Evolutionary conservation across 1,140 invertebrate genomes (phyloP).

Genomic region (Helicoverpa zea): DNA sequence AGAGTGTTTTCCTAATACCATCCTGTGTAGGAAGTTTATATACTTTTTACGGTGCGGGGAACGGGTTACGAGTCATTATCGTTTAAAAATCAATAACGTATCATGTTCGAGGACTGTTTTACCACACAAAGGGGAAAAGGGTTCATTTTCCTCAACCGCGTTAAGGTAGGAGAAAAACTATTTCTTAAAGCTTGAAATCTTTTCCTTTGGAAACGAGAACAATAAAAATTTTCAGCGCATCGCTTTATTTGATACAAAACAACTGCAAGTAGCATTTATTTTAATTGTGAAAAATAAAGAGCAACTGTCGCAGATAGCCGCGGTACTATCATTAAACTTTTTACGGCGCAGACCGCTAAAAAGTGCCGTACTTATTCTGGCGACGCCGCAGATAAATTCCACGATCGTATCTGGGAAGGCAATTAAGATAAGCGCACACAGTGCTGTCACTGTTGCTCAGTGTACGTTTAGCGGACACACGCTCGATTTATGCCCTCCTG

Average conservation of each 20-base stretch:
- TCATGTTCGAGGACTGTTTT: slow-evolving; percentile 19
- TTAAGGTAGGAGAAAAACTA: slow-evolving; percentile 21
- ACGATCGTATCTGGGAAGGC: slow-evolving; percentile 77
- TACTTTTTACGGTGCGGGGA: not conserved
- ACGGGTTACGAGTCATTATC: slow-evolving; percentile 6
- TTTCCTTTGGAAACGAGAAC: not conserved
- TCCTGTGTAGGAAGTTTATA: not conserved
- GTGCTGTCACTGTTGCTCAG: slow-evolving; percentile 73
- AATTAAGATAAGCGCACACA: slow-evolving; percentile 82
- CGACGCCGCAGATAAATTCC: slow-evolving; percentile 71
- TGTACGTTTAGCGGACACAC: slow-evolving; percentile 70
- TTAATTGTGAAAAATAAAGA: slow-evolving; percentile 49
- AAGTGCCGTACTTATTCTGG: slow-evolving; percentile 63
- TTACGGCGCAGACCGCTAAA: slow-evolving; percentile 63
- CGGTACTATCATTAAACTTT: slow-evolving; percentile 67
- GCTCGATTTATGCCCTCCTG: slow-evolving; percentile 71
- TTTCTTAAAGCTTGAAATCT: slow-evolving; percentile 17
- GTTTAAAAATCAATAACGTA: slow-evolving; percentile 39
- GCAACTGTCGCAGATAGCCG: slow-evolving; percentile 47
- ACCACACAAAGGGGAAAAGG: slow-evolving; percentile 12
- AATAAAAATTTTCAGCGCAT: slow-evolving; percentile 8
- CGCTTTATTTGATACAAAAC: slow-evolving; percentile 30
- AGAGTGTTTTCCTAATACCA: slow-evolving; percentile 42
- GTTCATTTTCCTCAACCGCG: slow-evolving; percentile 28
- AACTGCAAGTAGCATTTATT: slow-evolving; percentile 48